Evolutionary conservation across 2,797 vertebrate genomes (phyloP).

Genomic region (Diglossa cyanea): DNA sequence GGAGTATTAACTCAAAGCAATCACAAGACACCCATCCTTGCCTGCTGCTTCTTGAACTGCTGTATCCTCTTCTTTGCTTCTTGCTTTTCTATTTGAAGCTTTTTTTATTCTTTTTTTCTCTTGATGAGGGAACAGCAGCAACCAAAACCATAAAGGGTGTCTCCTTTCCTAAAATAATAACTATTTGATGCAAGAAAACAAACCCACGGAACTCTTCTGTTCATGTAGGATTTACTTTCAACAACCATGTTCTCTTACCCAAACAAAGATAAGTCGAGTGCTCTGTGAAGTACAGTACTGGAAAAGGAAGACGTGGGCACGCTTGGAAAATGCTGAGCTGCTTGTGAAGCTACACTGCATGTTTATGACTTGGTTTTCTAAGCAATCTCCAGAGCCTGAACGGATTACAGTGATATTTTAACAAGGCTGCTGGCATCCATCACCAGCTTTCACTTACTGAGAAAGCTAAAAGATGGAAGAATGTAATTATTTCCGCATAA

Average conservation of each 20-base stretch:
- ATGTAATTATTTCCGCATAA: slow-evolving; percentile 27
- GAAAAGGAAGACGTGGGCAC: neutral
- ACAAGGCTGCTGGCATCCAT: slow-evolving; percentile 47
- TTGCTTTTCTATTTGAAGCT: slow-evolving; percentile 4
- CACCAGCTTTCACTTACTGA: slow-evolving; percentile 31
- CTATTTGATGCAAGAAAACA: neutral
- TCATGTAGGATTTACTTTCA: neutral
- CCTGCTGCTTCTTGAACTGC: slow-evolving; percentile 37
- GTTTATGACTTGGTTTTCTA: slow-evolving; percentile 45
- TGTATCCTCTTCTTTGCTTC: neutral
- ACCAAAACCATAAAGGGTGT: neutral
- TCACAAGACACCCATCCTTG: slow-evolving; percentile 46
- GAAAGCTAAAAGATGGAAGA: slow-evolving; percentile 38
- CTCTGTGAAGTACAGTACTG: neutral
- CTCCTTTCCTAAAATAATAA: neutral
- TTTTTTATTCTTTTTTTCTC: neutral
- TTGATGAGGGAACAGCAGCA: neutral
- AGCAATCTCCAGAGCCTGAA: slow-evolving; percentile 42
- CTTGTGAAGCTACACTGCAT: slow-evolving; percentile 25
- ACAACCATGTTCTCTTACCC: neutral
- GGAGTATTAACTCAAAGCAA: slow-evolving; percentile 69
- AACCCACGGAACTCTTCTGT: neutral
- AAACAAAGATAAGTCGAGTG: neutral
- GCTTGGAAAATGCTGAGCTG: slow-evolving; percentile 25
- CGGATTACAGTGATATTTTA: slow-evolving; percentile 56